Conservation (phyloP, 2,888 invertebrate genomes). For the Achlya flavicornis region DNA sequence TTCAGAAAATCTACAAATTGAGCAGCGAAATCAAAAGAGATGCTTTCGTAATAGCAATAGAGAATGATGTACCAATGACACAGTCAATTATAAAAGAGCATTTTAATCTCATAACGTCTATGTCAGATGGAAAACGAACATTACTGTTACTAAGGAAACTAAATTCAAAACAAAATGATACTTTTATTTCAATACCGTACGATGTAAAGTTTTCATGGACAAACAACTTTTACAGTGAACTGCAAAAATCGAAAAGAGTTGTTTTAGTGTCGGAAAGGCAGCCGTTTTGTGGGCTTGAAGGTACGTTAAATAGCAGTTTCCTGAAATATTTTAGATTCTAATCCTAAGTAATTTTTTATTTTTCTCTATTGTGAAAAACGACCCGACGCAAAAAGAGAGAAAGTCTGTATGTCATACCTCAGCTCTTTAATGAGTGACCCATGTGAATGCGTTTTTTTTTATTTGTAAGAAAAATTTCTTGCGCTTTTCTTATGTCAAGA, state of each 20-base stretch:
- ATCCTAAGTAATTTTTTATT: too few species aligned
- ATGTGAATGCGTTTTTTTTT: too few species aligned
- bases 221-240: conserved; percentile 42
- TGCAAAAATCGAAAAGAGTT: conserved; percentile 47
- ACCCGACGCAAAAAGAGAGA: too few species aligned
- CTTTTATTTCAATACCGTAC: conserved; percentile 46
- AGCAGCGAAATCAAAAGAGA: conserved; percentile 33
- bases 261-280: conserved; percentile 55
- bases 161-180: conserved; percentile 27
- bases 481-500: too few species aligned
- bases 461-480: too few species aligned
- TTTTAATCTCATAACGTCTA: conserved; percentile 49
- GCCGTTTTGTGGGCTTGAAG: conserved; percentile 53
- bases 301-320: conserved; percentile 30
- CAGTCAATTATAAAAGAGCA: conserved; percentile 36
- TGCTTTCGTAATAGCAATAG: conserved; percentile 50
- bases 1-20: conserved; percentile 53
- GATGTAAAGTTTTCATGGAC: conserved; percentile 57
- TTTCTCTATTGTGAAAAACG: too few species aligned
- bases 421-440: too few species aligned
- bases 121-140: conserved; percentile 47
- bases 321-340: background rate
- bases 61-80: conserved; percentile 40
- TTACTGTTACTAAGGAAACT: conserved; percentile 49
- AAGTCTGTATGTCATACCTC: too few species aligned